A percentile compares a stretch with the other conserved stretches of the same genome.
Evolutionary conservation across 2,888 invertebrate species (phyloP).

Genomic region (Lasioglossum zephyrum): DNA sequence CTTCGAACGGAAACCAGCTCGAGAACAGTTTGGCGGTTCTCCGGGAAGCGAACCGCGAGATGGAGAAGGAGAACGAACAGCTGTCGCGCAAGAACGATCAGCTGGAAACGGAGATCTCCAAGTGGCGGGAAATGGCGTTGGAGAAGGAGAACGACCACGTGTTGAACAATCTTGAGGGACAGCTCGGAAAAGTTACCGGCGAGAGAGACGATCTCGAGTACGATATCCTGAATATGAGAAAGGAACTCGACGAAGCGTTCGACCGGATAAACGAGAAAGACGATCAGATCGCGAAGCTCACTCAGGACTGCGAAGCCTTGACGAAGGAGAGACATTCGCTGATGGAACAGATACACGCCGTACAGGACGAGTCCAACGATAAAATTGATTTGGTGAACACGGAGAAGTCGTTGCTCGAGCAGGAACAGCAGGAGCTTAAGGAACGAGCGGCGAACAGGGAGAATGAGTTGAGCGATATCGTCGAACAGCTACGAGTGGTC

Average conservation of each 20-base stretch:
- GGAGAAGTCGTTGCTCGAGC: slow-evolving; percentile 77
- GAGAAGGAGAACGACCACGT: slow-evolving; percentile 70
- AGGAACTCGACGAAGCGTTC: slow-evolving; percentile 85
- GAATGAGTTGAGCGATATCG: slow-evolving; percentile 78
- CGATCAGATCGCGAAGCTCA: slow-evolving; percentile 63
- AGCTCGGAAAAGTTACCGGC: slow-evolving; percentile 64
- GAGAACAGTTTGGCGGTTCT: slow-evolving; percentile 84
- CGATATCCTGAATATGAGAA: slow-evolving; percentile 86
- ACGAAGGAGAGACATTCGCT: slow-evolving; percentile 75
- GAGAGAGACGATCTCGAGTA: slow-evolving; percentile 88
- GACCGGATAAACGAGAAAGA: slow-evolving; percentile 64
- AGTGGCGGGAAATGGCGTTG: slow-evolving; percentile 64
- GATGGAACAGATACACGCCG: slow-evolving; percentile 77
- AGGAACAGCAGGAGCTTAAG: slow-evolving; percentile 76
- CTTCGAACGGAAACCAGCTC: slow-evolving; percentile 82
- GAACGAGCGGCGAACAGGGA: slow-evolving; percentile 59
- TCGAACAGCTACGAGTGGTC: slow-evolving; percentile 74
- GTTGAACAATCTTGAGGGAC: slow-evolving; percentile 71
- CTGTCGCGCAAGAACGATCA: slow-evolving; percentile 75
- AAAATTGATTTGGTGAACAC: slow-evolving; percentile 80
- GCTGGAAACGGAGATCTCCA: slow-evolving; percentile 73
- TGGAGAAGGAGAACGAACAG: slow-evolving; percentile 78
- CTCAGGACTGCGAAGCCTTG: slow-evolving; percentile 73
- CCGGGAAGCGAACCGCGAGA: slow-evolving; percentile 83
- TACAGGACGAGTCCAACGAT: slow-evolving; percentile 78